These are phyloP conservation scores for Argyresthia albistria DNA, from an alignment of 2,888 invertebrate species.

Conservation along the genomic window DNA sequence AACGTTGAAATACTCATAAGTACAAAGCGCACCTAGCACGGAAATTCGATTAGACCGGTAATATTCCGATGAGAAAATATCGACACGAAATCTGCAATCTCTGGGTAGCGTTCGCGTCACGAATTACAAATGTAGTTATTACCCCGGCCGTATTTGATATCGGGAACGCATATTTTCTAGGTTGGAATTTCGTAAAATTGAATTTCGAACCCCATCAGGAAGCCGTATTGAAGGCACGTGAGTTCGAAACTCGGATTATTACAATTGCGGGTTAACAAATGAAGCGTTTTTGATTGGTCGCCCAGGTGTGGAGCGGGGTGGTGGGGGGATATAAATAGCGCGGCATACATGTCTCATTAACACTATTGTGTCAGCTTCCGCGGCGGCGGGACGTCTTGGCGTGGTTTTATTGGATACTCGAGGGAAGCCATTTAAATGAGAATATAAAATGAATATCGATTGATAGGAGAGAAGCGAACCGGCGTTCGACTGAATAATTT, in stretches of 20 bases:
- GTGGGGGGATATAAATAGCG: not conserved
- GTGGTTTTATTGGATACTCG: slow-evolving; percentile 20
- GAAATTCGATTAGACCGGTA: slow-evolving; percentile 22
- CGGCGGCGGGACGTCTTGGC: slow-evolving; percentile 35
- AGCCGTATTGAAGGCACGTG: not conserved
- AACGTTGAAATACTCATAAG: slow-evolving; percentile 5
- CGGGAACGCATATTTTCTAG: slow-evolving; percentile 12
- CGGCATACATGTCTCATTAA: slow-evolving; percentile 44
- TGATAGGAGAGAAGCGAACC: slow-evolving; percentile 16
- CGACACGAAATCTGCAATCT: slow-evolving; percentile 12
- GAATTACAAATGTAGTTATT: slow-evolving; percentile 31
- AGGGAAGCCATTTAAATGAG: slow-evolving; percentile 36
- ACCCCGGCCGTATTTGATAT: slow-evolving; percentile 19
- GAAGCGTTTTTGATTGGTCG: not conserved
- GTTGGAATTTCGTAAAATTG: slow-evolving; percentile 14
- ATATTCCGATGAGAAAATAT: slow-evolving; percentile 17
- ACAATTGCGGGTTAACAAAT: not conserved
- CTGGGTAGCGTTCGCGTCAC: slow-evolving; percentile 12
- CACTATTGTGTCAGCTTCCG: slow-evolving; percentile 37
- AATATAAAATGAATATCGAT: slow-evolving; percentile 53
- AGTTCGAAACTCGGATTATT: not conserved
- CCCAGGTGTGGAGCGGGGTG: not conserved
- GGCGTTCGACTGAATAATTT: slow-evolving; percentile 22
- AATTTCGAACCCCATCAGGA: slow-evolving; percentile 13
- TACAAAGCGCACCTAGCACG: not conserved